These are phyloP conservation scores for Poecilus cupreus DNA, from an alignment of 2,888 invertebrate genomes.

Conservation along the genomic window DNA sequence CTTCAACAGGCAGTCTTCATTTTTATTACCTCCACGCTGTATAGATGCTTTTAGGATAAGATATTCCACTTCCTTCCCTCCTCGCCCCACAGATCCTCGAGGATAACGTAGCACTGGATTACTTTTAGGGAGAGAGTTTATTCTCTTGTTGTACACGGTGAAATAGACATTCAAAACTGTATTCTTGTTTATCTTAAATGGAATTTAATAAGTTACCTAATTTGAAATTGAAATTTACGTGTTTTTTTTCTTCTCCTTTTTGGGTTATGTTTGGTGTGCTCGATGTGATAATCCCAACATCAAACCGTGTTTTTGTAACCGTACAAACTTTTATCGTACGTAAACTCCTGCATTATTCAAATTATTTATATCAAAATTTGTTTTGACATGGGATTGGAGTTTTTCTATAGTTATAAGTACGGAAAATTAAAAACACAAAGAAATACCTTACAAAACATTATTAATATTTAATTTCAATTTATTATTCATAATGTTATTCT, in stretches of 20 bases:
- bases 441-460: too few species aligned
- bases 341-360: too few species aligned
- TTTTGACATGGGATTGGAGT: too few species aligned
- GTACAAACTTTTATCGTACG: not conserved
- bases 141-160: slow-evolving; percentile 8
- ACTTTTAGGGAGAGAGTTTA: slow-evolving; percentile 37
- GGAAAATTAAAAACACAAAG: too few species aligned
- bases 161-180: slow-evolving; percentile 25
- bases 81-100: not conserved
- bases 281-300: not conserved
- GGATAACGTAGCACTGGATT: slow-evolving; percentile 7
- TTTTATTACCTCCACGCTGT: slow-evolving; percentile 31
- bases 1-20: slow-evolving; percentile 35
- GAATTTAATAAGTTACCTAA: slow-evolving; percentile 18
- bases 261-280: not conserved
- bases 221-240: slow-evolving; percentile 25
- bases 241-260: not conserved
- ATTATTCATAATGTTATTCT: too few species aligned
- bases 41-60: slow-evolving; percentile 42
- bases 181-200: slow-evolving; percentile 22
- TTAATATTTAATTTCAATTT: too few species aligned
- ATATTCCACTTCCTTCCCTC: slow-evolving; percentile 12
- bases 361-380: too few species aligned
- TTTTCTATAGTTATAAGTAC: too few species aligned
- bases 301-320: not conserved